Percentiles rank a stretch among this genome's conserved stretches.
phyloP scores from a whole-genome alignment of 2,888 invertebrate species.

The Heteropelma amictum region DNA sequence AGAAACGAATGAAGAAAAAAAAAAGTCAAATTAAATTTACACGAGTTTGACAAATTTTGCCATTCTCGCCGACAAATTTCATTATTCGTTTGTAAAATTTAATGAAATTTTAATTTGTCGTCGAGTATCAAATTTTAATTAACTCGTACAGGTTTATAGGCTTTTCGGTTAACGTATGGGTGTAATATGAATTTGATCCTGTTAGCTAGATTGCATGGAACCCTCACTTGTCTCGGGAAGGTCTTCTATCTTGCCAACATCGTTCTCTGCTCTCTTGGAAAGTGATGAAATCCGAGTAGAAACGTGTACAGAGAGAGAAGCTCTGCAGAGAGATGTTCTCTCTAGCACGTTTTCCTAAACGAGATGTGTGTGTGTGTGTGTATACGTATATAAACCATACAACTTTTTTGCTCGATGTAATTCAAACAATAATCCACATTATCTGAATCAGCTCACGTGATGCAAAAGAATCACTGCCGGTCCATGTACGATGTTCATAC shows the following conservation, averaged over 20 bases:
- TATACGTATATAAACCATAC: neutral
- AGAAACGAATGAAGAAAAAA: too few relatives aligned
- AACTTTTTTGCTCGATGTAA: slow-evolving; percentile 32
- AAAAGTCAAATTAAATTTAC: neutral
- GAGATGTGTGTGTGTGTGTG: neutral
- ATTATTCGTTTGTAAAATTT: neutral
- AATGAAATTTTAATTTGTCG: neutral
- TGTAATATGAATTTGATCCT: slow-evolving; percentile 34
- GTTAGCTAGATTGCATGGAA: slow-evolving; percentile 32
- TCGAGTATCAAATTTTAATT: slow-evolving; percentile 26
- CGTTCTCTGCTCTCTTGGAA: neutral
- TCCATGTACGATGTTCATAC: neutral
- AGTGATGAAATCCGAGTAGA: slow-evolving; percentile 61
- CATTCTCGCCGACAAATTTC: neutral
- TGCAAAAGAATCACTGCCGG: slow-evolving; percentile 31
- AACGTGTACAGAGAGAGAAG: slow-evolving; percentile 44
- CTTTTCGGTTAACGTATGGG: slow-evolving; percentile 5
- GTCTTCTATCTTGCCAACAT: slow-evolving; percentile 10
- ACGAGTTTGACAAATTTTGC: neutral
- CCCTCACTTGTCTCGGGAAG: slow-evolving; percentile 26
- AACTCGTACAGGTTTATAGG: neutral
- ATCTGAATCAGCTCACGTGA: slow-evolving; percentile 61
- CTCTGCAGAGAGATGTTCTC: slow-evolving; percentile 33
- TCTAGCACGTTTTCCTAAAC: neutral
- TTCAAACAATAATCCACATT: slow-evolving; percentile 64